Percentiles rank a stretch among this genome's conserved stretches.
phyloP scores from a whole-genome alignment of 2,888 invertebrate genomes.

The Brachypalpus laphriformis region DNA sequence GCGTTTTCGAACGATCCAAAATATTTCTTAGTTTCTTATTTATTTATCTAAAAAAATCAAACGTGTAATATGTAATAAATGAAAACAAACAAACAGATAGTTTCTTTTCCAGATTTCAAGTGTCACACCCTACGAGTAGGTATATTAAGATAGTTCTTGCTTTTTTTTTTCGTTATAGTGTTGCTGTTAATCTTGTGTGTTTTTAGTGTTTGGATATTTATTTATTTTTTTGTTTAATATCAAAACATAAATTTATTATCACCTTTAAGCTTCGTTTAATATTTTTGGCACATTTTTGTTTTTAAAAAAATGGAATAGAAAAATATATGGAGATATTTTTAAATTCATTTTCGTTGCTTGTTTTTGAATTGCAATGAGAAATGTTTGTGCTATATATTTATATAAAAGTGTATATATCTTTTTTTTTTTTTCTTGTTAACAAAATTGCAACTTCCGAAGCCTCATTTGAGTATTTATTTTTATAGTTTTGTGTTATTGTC shows the following conservation, averaged over 20 bases:
- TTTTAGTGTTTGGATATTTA: slow-evolving; percentile 44
- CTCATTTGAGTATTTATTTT: slow-evolving; percentile 62
- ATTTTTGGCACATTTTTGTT: slow-evolving; percentile 71
- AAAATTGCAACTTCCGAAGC: slow-evolving; percentile 70
- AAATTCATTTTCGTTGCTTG: slow-evolving; percentile 24
- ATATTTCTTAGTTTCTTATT: too few relatives aligned
- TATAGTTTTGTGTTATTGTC: slow-evolving; percentile 24
- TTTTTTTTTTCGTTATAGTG: neutral
- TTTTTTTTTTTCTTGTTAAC: slow-evolving; percentile 52
- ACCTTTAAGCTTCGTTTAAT: slow-evolving; percentile 69
- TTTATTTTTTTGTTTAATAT: slow-evolving; percentile 61
- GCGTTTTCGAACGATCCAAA: too few relatives aligned
- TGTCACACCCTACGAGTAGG: too few relatives aligned
- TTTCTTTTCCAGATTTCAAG: too few relatives aligned
- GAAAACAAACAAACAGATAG: too few relatives aligned
- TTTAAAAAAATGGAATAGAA: slow-evolving; percentile 34
- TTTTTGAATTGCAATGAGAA: slow-evolving; percentile 20
- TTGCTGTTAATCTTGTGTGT: slow-evolving; percentile 34
- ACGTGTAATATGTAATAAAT: too few relatives aligned
- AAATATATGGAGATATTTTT: slow-evolving; percentile 35
- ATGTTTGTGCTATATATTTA: slow-evolving; percentile 16
- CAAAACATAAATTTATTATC: slow-evolving; percentile 74
- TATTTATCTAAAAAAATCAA: neutral
- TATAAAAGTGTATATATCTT: slow-evolving; percentile 37
- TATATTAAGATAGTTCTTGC: neutral